phyloP scores from a whole-genome alignment of 92 coral and sea anemone species.

The Epizoanthus stellaris region DNA sequence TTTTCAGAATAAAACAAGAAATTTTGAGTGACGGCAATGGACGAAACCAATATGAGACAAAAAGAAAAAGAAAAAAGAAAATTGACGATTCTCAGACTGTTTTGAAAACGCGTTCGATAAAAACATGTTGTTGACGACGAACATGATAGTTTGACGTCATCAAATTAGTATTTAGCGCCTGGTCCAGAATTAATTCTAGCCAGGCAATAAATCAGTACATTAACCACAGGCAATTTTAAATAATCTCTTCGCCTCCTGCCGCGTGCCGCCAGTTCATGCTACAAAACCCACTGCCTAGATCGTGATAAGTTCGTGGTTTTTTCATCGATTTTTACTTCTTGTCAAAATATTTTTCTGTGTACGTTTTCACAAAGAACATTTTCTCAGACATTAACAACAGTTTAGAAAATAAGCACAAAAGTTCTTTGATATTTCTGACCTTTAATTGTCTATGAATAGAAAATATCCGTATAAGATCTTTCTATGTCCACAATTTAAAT shows the following conservation, averaged over 20 bases:
- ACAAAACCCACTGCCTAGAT: no score
- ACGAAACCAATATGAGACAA: no score
- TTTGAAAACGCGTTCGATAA: background rate
- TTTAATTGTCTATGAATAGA: background rate
- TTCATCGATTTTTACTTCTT: background rate
- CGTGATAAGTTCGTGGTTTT: background rate
- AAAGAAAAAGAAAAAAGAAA: background rate
- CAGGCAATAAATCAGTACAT: conserved; percentile 4
- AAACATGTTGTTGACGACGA: conserved; percentile 28
- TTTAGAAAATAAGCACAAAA: conserved; percentile 4
- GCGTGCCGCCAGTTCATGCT: no score
- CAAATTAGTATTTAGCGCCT: background rate
- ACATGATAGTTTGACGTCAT: conserved; percentile 31
- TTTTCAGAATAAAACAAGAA: background rate
- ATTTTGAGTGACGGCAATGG: background rate
- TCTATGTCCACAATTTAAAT: background rate
- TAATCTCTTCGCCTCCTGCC: background rate
- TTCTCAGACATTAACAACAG: background rate
- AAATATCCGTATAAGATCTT: background rate
- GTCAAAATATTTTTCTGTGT: background rate
- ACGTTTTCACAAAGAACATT: background rate
- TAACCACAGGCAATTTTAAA: background rate
- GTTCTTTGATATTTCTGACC: background rate
- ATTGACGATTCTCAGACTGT: background rate
- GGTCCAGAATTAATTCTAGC: background rate